Percentiles rank a stretch among this genome's conserved stretches.
Evolutionary conservation across 2,113 vertebrate genomes (phyloP).

Genomic region (Malurus elegans): DNA sequence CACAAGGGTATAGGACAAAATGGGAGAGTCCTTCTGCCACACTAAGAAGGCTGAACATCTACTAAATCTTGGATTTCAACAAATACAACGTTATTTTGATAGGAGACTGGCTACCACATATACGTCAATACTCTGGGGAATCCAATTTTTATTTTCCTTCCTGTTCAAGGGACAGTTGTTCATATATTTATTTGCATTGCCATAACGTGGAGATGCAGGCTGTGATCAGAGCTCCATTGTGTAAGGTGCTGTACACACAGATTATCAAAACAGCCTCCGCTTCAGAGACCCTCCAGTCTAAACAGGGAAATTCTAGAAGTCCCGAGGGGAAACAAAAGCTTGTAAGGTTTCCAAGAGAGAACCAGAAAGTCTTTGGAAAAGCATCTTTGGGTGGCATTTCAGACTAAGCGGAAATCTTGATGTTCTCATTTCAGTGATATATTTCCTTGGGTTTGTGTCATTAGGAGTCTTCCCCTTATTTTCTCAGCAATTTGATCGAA

Average conservation of each 20-base stretch:
- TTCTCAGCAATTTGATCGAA: background rate
- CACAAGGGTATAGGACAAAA: background rate
- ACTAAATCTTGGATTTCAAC: background rate
- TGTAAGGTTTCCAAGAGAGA: constrained; percentile 29
- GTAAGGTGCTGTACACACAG: constrained; percentile 53
- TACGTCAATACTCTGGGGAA: background rate
- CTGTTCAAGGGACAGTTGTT: constrained; percentile 6
- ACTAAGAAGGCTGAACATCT: background rate
- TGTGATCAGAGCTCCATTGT: constrained; percentile 62
- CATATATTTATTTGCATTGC: constrained; percentile 58
- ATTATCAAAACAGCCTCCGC: constrained; percentile 34
- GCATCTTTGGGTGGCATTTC: constrained; percentile 32
- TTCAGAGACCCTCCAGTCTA: constrained; percentile 59
- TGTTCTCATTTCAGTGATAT: background rate
- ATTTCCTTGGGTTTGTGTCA: background rate
- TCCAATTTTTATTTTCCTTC: constrained; percentile 1
- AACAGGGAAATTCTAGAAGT: constrained; percentile 67
- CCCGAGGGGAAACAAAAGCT: constrained; percentile 28
- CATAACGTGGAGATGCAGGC: background rate
- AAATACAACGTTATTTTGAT: background rate
- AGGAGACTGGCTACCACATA: background rate
- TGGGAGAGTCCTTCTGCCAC: background rate
- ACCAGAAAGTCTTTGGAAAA: constrained; percentile 37
- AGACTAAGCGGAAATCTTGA: constrained; percentile 4
- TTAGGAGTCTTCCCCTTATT: background rate